Percentiles rank a stretch among this genome's conserved stretches.
Conservation (phyloP, 2,797 vertebrate genomes). For the Podarcis lilfordi region DNA sequence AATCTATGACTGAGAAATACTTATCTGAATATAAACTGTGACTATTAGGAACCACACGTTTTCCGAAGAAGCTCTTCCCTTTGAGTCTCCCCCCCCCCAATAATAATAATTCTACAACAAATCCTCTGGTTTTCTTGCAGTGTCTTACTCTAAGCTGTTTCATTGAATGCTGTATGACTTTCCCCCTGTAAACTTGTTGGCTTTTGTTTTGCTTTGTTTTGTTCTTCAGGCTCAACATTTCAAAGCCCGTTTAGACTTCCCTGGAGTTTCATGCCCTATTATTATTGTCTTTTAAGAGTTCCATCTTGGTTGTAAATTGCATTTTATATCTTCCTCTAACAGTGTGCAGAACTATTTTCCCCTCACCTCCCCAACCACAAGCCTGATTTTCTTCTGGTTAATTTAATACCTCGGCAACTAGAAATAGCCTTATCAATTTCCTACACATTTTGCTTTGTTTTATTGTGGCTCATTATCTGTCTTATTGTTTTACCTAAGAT, state of each 20-base stretch:
- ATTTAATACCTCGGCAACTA: slow-evolving; percentile 58
- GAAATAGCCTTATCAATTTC: slow-evolving; percentile 56
- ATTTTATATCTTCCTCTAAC: slow-evolving; percentile 52
- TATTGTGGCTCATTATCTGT: slow-evolving; percentile 55
- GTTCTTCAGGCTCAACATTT: slow-evolving; percentile 42
- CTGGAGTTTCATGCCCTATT: slow-evolving; percentile 47
- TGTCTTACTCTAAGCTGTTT: slow-evolving; percentile 41
- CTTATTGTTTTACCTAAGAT: slow-evolving; percentile 57
- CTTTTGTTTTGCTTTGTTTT: not conserved
- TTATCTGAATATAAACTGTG: slow-evolving; percentile 11
- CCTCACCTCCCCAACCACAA: slow-evolving; percentile 18
- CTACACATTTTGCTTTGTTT: slow-evolving; percentile 55
- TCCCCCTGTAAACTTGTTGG: slow-evolving; percentile 4
- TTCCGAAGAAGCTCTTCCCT: slow-evolving; percentile 23
- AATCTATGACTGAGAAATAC: not conserved
- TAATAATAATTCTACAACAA: slow-evolving; percentile 39
- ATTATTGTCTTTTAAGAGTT: slow-evolving; percentile 38
- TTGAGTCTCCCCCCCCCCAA: not conserved
- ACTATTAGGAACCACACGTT: slow-evolving; percentile 3
- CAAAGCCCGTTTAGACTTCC: slow-evolving; percentile 40
- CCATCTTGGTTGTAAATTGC: slow-evolving; percentile 46
- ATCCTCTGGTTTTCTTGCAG: not conserved
- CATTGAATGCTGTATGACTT: slow-evolving; percentile 20
- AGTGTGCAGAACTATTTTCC: slow-evolving; percentile 25
- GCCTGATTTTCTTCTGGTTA: slow-evolving; percentile 47